Evolutionary conservation across 2,797 vertebrate genomes (phyloP).

Genomic region (Balearica regulorum): DNA sequence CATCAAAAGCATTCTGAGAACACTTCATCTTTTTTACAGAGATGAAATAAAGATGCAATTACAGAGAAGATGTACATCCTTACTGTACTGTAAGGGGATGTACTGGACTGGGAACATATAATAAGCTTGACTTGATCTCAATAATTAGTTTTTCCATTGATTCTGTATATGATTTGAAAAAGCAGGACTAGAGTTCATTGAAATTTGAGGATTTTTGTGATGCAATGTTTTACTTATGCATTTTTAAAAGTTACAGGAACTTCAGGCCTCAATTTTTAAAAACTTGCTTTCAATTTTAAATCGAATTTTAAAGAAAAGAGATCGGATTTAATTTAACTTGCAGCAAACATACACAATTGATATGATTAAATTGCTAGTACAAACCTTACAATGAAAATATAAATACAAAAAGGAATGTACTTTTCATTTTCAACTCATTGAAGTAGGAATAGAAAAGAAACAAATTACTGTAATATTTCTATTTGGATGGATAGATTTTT

Average conservation of each 20-base stretch:
- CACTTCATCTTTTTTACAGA: background rate
- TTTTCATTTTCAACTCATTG: background rate
- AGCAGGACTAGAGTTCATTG: background rate
- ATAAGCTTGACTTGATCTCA: background rate
- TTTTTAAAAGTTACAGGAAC: background rate
- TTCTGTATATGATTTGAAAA: background rate
- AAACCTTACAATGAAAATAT: background rate
- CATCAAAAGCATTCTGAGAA: background rate
- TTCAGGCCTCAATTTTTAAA: background rate
- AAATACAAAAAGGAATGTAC: background rate
- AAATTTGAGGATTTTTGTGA: background rate
- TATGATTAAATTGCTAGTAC: background rate
- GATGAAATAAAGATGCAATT: background rate
- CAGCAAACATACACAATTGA: background rate
- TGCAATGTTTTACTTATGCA: background rate
- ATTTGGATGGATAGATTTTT: background rate
- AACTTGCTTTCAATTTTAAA: background rate
- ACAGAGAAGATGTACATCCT: background rate
- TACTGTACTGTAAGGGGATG: background rate
- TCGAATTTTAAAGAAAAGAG: background rate
- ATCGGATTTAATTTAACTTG: background rate
- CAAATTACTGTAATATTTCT: background rate
- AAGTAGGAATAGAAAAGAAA: background rate
- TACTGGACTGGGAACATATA: background rate
- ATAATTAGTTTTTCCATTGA: background rate